Evolutionary conservation across 1,140 invertebrate species (phyloP).

Genomic region (Steinernema khuongi): DNA sequence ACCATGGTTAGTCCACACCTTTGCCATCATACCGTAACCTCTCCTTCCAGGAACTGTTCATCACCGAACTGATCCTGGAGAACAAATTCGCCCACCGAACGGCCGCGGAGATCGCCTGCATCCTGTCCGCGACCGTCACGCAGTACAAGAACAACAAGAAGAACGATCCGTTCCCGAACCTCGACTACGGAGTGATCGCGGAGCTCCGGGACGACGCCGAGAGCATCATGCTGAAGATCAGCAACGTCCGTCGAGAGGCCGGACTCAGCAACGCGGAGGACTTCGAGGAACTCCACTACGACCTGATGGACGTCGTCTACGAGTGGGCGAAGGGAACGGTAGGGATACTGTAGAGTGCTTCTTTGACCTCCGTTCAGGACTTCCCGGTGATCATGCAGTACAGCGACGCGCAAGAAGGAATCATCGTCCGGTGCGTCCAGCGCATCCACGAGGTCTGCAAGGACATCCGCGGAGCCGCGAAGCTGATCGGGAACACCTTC

Average conservation of each 20-base stretch:
- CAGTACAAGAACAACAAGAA: constrained; percentile 71
- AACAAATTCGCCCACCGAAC: constrained; percentile 70
- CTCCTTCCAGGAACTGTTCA: constrained; percentile 71
- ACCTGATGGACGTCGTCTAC: constrained; percentile 83
- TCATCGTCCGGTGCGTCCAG: constrained; percentile 94
- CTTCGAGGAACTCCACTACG: constrained; percentile 76
- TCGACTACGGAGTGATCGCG: constrained; percentile 23
- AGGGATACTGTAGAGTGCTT: constrained; percentile 31
- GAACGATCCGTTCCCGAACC: constrained; percentile 29
- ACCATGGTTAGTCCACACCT: constrained; percentile 60
- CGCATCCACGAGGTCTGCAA: constrained; percentile 84
- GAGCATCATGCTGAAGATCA: constrained; percentile 60
- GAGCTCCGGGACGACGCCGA: constrained; percentile 14
- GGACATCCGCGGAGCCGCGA: constrained; percentile 80
- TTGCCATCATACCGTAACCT: background rate
- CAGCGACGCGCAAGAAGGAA: constrained; percentile 92
- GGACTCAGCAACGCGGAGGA: constrained; percentile 63
- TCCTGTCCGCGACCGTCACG: constrained; percentile 52
- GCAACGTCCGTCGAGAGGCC: constrained; percentile 63
- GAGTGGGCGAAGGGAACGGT: constrained; percentile 78
- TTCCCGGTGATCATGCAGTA: constrained; percentile 86
- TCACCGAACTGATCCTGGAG: constrained; percentile 89
- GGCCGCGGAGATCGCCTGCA: constrained; percentile 78
- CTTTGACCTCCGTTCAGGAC: constrained; percentile 64
- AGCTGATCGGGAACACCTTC: constrained; percentile 83